These are phyloP conservation scores for Nasua narica DNA, from an alignment of 2,797 vertebrate species.

Conservation along the genomic window DNA sequence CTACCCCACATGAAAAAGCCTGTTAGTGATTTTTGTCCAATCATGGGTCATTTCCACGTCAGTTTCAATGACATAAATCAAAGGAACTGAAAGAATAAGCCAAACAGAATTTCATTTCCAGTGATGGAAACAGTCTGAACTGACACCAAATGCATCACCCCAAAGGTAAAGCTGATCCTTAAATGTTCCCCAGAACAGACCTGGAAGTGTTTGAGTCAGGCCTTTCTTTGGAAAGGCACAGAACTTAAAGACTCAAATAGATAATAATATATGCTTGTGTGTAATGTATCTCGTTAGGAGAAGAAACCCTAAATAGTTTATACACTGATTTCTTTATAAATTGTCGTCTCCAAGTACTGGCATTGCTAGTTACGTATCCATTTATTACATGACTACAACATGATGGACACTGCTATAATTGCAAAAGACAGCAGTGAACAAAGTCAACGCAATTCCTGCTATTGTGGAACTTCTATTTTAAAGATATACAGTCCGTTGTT, in stretches of 20 bases:
- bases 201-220: not conserved
- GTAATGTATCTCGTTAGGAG: not conserved
- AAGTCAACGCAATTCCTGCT: not conserved
- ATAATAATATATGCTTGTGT: not conserved
- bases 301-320: not conserved
- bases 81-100: not conserved
- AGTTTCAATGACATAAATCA: not conserved
- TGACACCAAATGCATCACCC: not conserved
- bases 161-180: not conserved
- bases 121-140: not conserved
- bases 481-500: not conserved
- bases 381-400: not conserved
- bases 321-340: not conserved
- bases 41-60: not conserved
- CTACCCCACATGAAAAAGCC: not conserved
- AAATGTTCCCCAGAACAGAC: not conserved
- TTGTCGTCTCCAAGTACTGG: not conserved
- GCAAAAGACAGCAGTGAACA: not conserved
- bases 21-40: not conserved
- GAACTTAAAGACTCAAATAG: not conserved
- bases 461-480: not conserved
- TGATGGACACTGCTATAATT: not conserved
- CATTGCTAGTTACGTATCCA: not conserved
- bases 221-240: not conserved
- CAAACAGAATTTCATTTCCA: not conserved